phyloP scores from a whole-genome alignment of 35 echinoderm and acorn worm genomes.

The Amphiura filiformis region DNA sequence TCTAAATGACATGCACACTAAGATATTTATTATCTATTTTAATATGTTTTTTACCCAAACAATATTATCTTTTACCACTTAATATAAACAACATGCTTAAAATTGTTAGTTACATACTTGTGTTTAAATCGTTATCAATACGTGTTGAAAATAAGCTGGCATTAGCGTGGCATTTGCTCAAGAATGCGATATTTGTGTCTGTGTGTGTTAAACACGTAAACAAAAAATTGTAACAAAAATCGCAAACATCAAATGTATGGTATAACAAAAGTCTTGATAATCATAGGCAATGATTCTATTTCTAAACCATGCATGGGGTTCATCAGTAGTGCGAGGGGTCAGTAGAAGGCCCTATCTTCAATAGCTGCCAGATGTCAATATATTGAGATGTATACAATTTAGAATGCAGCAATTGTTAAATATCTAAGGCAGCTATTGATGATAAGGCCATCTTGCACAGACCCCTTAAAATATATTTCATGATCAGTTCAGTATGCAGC shows the following conservation, averaged over 20 bases:
- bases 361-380: too few species aligned
- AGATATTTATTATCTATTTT: not conserved
- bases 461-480: too few species aligned
- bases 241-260: not conserved
- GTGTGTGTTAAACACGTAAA: not conserved
- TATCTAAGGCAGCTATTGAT: too few species aligned
- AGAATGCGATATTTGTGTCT: not conserved
- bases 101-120: not conserved
- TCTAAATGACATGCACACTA: constrained; percentile 4
- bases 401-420: too few species aligned
- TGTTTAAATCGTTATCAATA: not conserved
- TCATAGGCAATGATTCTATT: too few species aligned
- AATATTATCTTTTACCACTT: not conserved
- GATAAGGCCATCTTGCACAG: too few species aligned
- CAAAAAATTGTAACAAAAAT: not conserved
- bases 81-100: not conserved
- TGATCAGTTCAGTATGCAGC: too few species aligned
- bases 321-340: too few species aligned
- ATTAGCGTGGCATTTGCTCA: not conserved
- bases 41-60: not conserved
- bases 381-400: too few species aligned
- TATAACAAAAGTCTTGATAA: not conserved
- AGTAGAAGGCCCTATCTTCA: too few species aligned
- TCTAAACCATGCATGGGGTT: too few species aligned
- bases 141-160: not conserved